phyloP scores from a whole-genome alignment of 2,113 vertebrate genomes.

The Salvelinus sp. region DNA sequence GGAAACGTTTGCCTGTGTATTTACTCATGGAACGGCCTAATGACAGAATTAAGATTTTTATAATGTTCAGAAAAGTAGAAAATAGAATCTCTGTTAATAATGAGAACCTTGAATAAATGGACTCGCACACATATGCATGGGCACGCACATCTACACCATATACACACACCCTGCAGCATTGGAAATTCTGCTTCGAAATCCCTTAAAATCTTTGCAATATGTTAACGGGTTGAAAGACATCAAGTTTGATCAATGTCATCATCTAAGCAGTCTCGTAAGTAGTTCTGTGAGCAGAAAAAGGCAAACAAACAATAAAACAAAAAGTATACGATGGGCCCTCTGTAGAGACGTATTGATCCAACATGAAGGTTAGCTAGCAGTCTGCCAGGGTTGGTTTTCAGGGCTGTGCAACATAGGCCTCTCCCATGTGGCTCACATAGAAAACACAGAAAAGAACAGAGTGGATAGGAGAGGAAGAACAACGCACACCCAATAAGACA shows the following conservation, averaged over 20 bases:
- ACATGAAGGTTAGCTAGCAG: constrained; percentile 55
- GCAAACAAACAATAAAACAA: constrained; percentile 43
- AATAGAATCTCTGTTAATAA: constrained; percentile 31
- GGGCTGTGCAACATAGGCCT: constrained; percentile 1
- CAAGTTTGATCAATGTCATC: constrained; percentile 66
- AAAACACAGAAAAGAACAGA: constrained; percentile 55
- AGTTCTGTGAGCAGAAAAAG: constrained; percentile 49
- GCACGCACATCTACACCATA: too few relatives aligned
- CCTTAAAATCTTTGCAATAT: constrained; percentile 30
- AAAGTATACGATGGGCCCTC: constrained; percentile 41
- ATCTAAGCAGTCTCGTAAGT: constrained; percentile 56
- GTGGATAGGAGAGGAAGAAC: not conserved
- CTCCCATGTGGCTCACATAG: constrained; percentile 34
- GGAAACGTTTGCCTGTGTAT: constrained; percentile 13
- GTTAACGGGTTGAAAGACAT: constrained; percentile 48
- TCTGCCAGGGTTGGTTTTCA: constrained; percentile 45
- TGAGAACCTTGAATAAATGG: constrained; percentile 19
- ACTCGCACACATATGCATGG: not conserved
- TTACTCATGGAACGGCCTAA: constrained; percentile 31
- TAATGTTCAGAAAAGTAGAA: constrained; percentile 21
- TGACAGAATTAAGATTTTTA: constrained; percentile 8
- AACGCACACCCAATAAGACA: not conserved
- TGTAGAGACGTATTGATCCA: constrained; percentile 65
- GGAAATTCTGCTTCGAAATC: constrained; percentile 2
- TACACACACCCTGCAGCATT: not conserved